Evolutionary conservation across 2,888 invertebrate genomes (phyloP).

Genomic region (Hirtodrosophila duncani): DNA sequence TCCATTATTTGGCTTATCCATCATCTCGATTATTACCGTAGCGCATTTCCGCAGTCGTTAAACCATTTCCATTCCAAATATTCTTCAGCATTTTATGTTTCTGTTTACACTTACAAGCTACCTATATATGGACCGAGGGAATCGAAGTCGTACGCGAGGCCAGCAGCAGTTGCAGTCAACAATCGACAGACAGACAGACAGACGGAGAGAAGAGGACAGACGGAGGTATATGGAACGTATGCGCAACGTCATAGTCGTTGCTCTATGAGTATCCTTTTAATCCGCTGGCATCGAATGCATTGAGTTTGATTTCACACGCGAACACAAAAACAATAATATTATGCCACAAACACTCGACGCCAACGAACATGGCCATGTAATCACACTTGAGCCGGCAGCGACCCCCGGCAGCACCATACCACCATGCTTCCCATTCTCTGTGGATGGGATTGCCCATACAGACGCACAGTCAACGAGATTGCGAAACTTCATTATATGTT

Average conservation of each 20-base stretch:
- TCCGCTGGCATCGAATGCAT: slow-evolving; percentile 67
- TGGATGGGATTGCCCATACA: too few species aligned
- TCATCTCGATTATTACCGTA: too few species aligned
- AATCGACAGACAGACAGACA: too few species aligned
- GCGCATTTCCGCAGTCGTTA: slow-evolving; percentile 8
- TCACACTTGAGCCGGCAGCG: slow-evolving; percentile 66
- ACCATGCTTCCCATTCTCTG: neutral
- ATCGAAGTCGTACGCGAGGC: too few species aligned
- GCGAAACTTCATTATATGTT: slow-evolving; percentile 68
- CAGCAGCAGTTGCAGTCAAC: neutral
- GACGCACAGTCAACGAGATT: slow-evolving; percentile 55
- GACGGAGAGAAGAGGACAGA: neutral
- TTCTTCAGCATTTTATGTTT: slow-evolving; percentile 41
- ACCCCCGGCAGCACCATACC: neutral
- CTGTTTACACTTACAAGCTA: slow-evolving; percentile 67
- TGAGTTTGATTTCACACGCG: slow-evolving; percentile 70
- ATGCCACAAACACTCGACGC: slow-evolving; percentile 68
- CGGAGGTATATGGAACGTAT: slow-evolving; percentile 29
- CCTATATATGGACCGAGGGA: slow-evolving; percentile 20
- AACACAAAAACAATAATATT: slow-evolving; percentile 73
- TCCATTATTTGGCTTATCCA: too few species aligned
- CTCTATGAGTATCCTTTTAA: slow-evolving; percentile 61
- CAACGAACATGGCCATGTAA: slow-evolving; percentile 70
- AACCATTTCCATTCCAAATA: neutral
- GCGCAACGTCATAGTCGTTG: slow-evolving; percentile 42